These are phyloP conservation scores for Dioctria linearis DNA, from an alignment of 2,888 invertebrate species.

Conservation along the genomic window DNA sequence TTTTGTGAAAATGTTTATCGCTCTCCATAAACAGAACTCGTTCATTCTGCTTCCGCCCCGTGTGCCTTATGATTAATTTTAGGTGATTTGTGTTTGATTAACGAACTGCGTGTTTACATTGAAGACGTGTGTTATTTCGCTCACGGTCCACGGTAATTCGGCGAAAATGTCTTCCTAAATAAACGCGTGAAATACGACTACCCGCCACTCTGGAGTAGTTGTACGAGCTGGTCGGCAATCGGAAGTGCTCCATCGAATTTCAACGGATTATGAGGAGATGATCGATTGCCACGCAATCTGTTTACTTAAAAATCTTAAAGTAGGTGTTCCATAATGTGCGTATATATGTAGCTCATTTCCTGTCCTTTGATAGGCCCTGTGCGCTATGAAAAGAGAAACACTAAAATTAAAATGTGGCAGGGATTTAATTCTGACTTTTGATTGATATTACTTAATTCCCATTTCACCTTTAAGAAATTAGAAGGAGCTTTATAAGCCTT, in stretches of 20 bases:
- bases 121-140: conserved; percentile 29
- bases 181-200: conserved; percentile 3
- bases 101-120: conserved; percentile 51
- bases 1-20: conserved; percentile 28
- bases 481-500: too few species aligned
- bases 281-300: conserved; percentile 7
- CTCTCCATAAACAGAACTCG: conserved; percentile 33
- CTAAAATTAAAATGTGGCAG: background rate
- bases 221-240: background rate
- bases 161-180: conserved; percentile 43
- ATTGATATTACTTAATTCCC: too few species aligned
- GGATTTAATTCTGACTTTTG: background rate
- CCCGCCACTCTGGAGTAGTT: background rate
- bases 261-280: conserved; percentile 8
- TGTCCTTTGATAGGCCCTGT: background rate
- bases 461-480: too few species aligned
- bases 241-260: conserved; percentile 23
- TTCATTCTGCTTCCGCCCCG: conserved; percentile 34
- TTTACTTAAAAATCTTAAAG: background rate
- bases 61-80: conserved; percentile 53
- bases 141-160: conserved; percentile 9
- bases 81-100: conserved; percentile 54
- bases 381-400: background rate
- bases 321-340: background rate
- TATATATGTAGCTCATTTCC: background rate